phyloP scores from a whole-genome alignment of 1,140 invertebrate genomes.

The Dreissena rostriformis region DNA sequence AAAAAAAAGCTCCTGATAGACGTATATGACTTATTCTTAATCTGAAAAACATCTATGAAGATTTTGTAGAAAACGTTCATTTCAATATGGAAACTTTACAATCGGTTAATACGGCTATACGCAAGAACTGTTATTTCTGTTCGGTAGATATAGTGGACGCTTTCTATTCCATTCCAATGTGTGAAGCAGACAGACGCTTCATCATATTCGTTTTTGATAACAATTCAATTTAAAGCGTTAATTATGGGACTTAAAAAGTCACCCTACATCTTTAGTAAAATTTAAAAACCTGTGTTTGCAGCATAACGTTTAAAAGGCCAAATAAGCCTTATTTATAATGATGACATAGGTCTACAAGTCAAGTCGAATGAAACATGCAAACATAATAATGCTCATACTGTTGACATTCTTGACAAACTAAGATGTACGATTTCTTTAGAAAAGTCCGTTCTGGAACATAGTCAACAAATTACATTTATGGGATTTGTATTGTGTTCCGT shows the following conservation, averaged over 20 bases:
- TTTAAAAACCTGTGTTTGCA: constrained; percentile 31
- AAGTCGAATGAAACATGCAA: background rate
- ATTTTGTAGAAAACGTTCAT: constrained; percentile 3
- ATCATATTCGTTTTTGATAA: constrained; percentile 22
- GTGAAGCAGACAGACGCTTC: background rate
- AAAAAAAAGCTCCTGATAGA: constrained; percentile 20
- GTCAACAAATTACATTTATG: background rate
- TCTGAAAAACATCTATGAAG: constrained; percentile 12
- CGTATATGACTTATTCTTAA: constrained; percentile 25
- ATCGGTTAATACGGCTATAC: background rate
- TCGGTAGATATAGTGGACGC: constrained; percentile 35
- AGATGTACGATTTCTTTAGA: background rate
- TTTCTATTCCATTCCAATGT: background rate
- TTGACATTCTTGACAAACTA: constrained; percentile 1
- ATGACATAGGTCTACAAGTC: constrained; percentile 16
- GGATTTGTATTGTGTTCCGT: constrained; percentile 1
- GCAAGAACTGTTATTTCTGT: constrained; percentile 33
- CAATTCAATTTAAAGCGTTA: constrained; percentile 35
- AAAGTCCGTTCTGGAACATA: background rate
- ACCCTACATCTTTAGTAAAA: constrained; percentile 21
- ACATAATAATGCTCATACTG: background rate
- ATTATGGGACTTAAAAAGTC: constrained; percentile 19
- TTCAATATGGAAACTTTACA: constrained; percentile 25
- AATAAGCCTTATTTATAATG: constrained; percentile 11
- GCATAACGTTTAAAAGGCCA: constrained; percentile 2